Base-by-base conservation (phyloP, 2,113 vertebrate species). In the Aegithalos caudatus region DNA sequence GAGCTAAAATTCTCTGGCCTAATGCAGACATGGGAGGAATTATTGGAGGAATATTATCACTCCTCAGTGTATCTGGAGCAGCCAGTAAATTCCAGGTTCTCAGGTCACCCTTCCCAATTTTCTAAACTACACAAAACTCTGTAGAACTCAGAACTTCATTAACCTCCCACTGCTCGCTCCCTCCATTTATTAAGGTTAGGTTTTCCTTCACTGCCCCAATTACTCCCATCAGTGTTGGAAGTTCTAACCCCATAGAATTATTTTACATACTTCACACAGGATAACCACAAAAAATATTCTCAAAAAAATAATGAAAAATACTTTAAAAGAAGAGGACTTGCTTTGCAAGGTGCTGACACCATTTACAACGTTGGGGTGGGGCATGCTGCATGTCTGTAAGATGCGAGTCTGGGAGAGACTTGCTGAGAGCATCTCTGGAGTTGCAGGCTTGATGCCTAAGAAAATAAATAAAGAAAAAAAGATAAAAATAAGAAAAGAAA, bases 371-470 rank as follows among this genome's bases (percentile, higher is more conserved):
- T 98, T 98, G 29, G 98, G 96, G 53, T 98, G 98, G 24, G 98
- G 97, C 80, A 98, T 97, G 11, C 97, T 98, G 91, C 98, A 98
- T 1, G 98, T 98, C 95, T 98, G 98, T 51, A 98, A 97, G 94
- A 98, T 98, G 21, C 98, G 97, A 57, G 98, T 98, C 96, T 99
- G 99, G 80, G 98, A 99, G 42, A 98, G 98, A 83, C 98, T 99
- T 95, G 98, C 98, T 76, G 98, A 98, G 25, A 99, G 88, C 98
- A 98, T 98, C 96, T 99, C 98, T 96, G 99, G 98, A 96, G 98
- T 97, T 96, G 93, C 53, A 56, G 87, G 72, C 54, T 97, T 96
- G 90, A 97, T 92, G 19, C 95, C 96, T 98, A 81, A 90, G 58
- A 74, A 69, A n/a, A 50, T 10, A 62, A 78, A 53, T 2, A 9